Percentiles rank a stretch among this genome's conserved stretches.
Evolutionary conservation across 2,113 vertebrate genomes (phyloP).

Genomic region (Dissostichus mawsoni): DNA sequence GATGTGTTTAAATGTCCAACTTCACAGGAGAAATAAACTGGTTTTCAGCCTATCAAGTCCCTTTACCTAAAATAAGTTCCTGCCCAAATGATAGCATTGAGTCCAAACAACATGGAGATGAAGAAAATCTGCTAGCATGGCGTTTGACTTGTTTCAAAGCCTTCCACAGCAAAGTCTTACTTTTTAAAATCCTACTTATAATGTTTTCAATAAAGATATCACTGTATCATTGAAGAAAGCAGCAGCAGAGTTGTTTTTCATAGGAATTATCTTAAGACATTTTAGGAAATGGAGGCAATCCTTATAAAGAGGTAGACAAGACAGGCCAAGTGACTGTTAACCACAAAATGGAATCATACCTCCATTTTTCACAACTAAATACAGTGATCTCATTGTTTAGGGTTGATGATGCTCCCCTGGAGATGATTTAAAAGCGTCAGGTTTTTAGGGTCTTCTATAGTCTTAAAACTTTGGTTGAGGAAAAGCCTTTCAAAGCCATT

Average conservation of each 20-base stretch:
- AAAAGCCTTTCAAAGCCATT: not conserved
- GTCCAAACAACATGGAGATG: not conserved
- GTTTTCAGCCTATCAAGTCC: too few relatives aligned
- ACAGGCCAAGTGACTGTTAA: not conserved
- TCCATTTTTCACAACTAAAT: slow-evolving; percentile 1
- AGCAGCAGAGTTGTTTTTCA: too few relatives aligned
- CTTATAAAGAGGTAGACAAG: not conserved
- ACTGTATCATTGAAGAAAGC: not conserved
- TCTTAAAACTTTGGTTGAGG: not conserved
- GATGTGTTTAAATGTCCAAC: too few relatives aligned
- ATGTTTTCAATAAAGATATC: not conserved
- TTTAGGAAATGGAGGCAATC: too few relatives aligned
- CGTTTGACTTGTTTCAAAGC: not conserved
- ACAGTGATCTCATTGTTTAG: slow-evolving; percentile 1
- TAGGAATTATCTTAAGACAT: too few relatives aligned
- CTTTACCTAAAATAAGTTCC: too few relatives aligned
- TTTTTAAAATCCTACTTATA: not conserved
- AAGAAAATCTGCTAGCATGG: not conserved
- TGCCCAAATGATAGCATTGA: not conserved
- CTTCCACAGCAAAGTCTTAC: not conserved
- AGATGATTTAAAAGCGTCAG: not conserved
- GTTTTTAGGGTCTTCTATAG: not conserved
- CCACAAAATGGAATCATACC: not conserved
- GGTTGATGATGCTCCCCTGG: not conserved
- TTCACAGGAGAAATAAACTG: too few relatives aligned